These are phyloP conservation scores for Ischnura elegans DNA, from an alignment of 2,888 invertebrate species.

Conservation along the genomic window DNA sequence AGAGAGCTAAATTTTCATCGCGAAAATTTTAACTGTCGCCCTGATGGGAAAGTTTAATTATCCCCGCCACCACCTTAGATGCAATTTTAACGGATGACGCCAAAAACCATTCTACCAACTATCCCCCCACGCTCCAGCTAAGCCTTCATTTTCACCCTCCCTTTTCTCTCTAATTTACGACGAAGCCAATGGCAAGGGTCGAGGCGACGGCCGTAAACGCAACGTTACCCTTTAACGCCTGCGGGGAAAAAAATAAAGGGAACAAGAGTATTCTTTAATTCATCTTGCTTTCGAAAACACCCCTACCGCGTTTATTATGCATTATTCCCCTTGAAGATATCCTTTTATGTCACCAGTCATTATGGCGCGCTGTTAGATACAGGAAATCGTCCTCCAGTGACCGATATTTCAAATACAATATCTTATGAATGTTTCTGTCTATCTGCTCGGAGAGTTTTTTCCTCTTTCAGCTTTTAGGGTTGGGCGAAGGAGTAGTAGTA, in stretches of 20 bases:
- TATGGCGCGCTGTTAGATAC: background rate
- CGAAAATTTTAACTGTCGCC: background rate
- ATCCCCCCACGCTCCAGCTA: background rate
- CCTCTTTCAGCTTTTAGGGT: background rate
- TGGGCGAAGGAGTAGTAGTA: too few relatives aligned
- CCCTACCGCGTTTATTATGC: background rate
- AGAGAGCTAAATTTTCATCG: background rate
- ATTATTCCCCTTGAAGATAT: background rate
- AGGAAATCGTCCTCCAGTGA: background rate
- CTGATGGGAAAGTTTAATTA: conserved; percentile 1
- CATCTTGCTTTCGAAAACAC: background rate
- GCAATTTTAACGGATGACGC: background rate
- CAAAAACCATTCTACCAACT: background rate
- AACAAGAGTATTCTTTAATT: background rate
- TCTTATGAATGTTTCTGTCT: background rate
- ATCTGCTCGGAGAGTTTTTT: background rate
- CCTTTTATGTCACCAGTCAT: background rate
- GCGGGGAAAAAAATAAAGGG: background rate
- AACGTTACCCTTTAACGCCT: background rate
- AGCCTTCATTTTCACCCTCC: conserved; percentile 15
- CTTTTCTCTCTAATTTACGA: background rate
- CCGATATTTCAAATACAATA: background rate
- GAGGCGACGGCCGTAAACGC: background rate
- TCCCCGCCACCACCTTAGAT: background rate
- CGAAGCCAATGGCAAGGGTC: background rate